Percentiles rank a stretch among this genome's conserved stretches.
Evolutionary conservation across 1,140 invertebrate species (phyloP).

Genomic region (Anoplolepis gracilipes): DNA sequence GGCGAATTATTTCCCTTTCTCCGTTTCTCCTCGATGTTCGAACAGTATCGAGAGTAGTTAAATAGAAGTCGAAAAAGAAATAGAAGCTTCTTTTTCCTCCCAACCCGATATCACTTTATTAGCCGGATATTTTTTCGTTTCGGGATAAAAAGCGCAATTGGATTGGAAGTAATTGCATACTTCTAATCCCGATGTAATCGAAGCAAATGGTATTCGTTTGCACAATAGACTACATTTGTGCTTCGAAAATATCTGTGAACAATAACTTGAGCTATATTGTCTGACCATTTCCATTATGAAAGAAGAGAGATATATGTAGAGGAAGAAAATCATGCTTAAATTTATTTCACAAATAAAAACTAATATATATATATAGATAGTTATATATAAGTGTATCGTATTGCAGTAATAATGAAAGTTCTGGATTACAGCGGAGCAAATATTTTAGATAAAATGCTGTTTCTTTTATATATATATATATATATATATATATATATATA

Average conservation of each 20-base stretch:
- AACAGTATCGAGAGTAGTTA: conserved; percentile 45
- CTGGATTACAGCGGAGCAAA: neutral
- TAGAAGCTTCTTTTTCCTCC: neutral
- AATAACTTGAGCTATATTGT: neutral
- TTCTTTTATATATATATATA: neutral
- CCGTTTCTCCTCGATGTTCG: conserved; percentile 37
- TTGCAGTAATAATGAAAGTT: neutral
- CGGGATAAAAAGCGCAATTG: conserved; percentile 33
- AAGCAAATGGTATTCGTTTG: neutral
- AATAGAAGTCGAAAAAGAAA: conserved; percentile 38
- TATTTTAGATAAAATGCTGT: conserved; percentile 14
- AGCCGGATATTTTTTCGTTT: conserved; percentile 49
- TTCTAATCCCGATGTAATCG: conserved; percentile 12
- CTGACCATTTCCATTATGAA: neutral
- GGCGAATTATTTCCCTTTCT: conserved; percentile 49
- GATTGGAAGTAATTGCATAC: conserved; percentile 19
- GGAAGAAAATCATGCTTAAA: neutral
- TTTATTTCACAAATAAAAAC: conserved; percentile 9
- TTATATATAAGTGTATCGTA: neutral
- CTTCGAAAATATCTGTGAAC: neutral
- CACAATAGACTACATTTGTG: neutral
- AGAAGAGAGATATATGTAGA: no score
- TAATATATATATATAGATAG: neutral
- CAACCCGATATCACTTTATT: conserved; percentile 45
- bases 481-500: neutral